Base-by-base conservation (phyloP, 2,113 vertebrate genomes). In the Podarcis raffonei region DNA sequence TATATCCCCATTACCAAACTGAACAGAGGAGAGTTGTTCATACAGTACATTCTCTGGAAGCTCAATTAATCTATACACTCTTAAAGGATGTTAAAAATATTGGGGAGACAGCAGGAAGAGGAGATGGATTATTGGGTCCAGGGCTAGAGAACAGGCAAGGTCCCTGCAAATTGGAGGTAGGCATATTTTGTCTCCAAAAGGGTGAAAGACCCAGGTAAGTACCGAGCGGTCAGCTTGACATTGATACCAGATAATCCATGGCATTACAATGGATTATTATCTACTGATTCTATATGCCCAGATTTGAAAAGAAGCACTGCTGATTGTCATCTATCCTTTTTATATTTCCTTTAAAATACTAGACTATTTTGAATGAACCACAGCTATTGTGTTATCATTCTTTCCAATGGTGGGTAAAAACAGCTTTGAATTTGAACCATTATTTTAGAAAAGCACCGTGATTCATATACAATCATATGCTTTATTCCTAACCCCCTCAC, bases 261-360 rank as follows among this genome's bases (percentile, higher is more conserved):
- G 39, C 62, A 48, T 71, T n/a, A n/a, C 22, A 69, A 16, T 80
- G 92, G 88, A 57, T 62, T 4, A 57, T 62, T 4, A 86, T 8
- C n/a, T 86, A 83, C 84, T 85, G 81, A 39, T 92, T 92, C 82
- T 0, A 4, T 32, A 65, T 83, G 62, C 13, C 39, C 25, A 83
- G 23, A 83, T 5, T 68, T 39, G 37, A 62, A 39, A 68, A 68
- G 35, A 68, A 68, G 23, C 23, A 53, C 48, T 68, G 6, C 37
- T 42, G 81, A 42, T 83, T 12, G 84, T 76, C 92, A 89, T 92
- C 59, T 91, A 82, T 9, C 91, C 48, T 20, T 89, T 92, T 95
- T 96, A 92, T 93, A 95, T 94, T 95, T 95, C 89, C 86, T 13
- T 86, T 93, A 87, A 91, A 91, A 88, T 89, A 93, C 80, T 88